Conservation (phyloP, 2,888 invertebrate genomes). For the Callosobruchus maculatus region DNA sequence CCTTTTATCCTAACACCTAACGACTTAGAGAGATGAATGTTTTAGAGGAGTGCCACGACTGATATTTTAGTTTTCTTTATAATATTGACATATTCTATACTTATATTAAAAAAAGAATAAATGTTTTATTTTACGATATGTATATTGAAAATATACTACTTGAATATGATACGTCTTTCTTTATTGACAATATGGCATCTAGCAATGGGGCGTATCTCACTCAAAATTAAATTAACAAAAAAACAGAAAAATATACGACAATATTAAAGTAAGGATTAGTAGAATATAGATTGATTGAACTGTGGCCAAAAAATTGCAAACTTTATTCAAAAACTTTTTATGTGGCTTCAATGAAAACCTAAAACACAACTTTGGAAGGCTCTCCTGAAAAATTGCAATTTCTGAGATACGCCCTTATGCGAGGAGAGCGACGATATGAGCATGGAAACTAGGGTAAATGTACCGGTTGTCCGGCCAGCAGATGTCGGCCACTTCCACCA, state of each 20-base stretch:
- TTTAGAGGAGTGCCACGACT: no score
- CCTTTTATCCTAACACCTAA: neutral
- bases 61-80: neutral
- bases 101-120: neutral
- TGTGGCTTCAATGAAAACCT: neutral
- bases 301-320: no score
- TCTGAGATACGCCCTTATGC: neutral
- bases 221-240: neutral
- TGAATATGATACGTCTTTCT: neutral
- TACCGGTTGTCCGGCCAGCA: no score
- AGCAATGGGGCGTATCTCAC: neutral
- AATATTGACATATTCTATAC: neutral
- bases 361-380: neutral
- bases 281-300: no score
- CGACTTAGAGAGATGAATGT: no score
- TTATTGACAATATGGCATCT: neutral
- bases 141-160: neutral
- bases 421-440: neutral
- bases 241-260: neutral
- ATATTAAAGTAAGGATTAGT: no score
- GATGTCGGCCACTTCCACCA: no score
- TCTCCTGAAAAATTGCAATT: no score
- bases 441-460: no score
- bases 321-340: no score
- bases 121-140: neutral